Conservation (phyloP, 2,797 vertebrate genomes). For the Neostethus bicornis region DNA sequence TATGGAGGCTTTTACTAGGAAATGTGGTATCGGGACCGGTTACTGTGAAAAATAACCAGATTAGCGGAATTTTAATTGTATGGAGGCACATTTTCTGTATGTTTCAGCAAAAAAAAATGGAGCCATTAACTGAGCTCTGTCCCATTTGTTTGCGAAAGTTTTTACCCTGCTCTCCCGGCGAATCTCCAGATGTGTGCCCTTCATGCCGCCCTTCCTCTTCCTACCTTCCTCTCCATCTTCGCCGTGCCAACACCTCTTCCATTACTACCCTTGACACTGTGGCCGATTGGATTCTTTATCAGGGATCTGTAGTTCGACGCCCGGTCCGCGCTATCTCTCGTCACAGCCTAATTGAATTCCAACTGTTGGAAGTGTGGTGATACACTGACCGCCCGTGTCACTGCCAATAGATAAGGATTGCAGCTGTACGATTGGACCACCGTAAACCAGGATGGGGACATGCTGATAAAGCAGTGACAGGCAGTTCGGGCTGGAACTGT, state of each 20-base stretch:
- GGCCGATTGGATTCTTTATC: slow-evolving; percentile 78
- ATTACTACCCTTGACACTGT: slow-evolving; percentile 70
- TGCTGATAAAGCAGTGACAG: slow-evolving; percentile 61
- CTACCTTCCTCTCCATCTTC: slow-evolving; percentile 25
- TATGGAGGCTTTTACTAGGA: slow-evolving; percentile 43
- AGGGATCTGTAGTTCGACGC: slow-evolving; percentile 57
- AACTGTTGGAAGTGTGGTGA: slow-evolving; percentile 69
- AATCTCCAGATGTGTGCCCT: slow-evolving; percentile 37
- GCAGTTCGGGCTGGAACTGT: slow-evolving; percentile 33
- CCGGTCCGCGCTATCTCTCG: slow-evolving; percentile 53
- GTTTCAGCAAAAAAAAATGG: too few relatives aligned
- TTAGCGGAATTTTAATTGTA: too few relatives aligned
- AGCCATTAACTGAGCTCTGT: too few relatives aligned
- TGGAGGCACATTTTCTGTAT: too few relatives aligned
- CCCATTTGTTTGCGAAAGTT: too few relatives aligned
- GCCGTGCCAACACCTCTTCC: slow-evolving; percentile 60
- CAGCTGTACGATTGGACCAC: slow-evolving; percentile 58
- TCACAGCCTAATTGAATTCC: slow-evolving; percentile 76
- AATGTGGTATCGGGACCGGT: too few relatives aligned
- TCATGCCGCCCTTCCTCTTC: slow-evolving; percentile 45
- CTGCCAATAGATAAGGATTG: slow-evolving; percentile 70
- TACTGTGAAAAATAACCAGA: background rate
- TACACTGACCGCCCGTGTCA: slow-evolving; percentile 70
- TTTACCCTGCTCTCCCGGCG: slow-evolving; percentile 1
- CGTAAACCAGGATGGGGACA: slow-evolving; percentile 57